Evolutionary conservation across 2,888 invertebrate species (phyloP).

Genomic region (Syritta pipiens): DNA sequence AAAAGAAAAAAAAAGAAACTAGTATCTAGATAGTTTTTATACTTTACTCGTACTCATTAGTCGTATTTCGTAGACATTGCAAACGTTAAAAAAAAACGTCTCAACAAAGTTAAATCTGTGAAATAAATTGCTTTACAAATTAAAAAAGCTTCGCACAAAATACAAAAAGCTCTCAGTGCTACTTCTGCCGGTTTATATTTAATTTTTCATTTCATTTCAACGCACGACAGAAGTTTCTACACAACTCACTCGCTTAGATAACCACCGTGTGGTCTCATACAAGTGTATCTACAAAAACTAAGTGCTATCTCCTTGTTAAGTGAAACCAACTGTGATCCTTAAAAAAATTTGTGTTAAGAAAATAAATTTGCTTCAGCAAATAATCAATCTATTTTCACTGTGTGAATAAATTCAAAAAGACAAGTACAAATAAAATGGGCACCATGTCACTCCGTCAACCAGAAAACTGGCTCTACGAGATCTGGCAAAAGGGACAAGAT

Average conservation of each 20-base stretch:
- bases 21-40: neutral
- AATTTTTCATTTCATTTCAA: conserved; percentile 13
- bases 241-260: conserved; percentile 45
- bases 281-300: conserved; percentile 9
- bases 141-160: conserved; percentile 31
- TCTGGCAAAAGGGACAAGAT: conserved; percentile 84
- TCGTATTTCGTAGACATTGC: no score
- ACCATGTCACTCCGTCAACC: conserved; percentile 79
- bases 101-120: no score
- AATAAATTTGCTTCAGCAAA: no score
- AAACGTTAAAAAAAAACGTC: conserved; percentile 1
- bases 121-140: no score
- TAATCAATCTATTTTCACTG: conserved; percentile 57
- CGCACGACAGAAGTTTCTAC: conserved; percentile 17
- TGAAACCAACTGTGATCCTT: conserved; percentile 36
- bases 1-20: conserved; percentile 16
- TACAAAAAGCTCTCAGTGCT: conserved; percentile 23
- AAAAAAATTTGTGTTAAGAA: neutral
- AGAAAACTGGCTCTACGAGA: conserved; percentile 84
- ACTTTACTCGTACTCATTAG: no score
- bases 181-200: conserved; percentile 51
- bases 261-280: conserved; percentile 54
- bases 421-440: conserved; percentile 77
- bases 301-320: conserved; percentile 5
- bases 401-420: conserved; percentile 65